Conservation (phyloP, 2,797 vertebrate species). For the Dryobates pubescens region DNA sequence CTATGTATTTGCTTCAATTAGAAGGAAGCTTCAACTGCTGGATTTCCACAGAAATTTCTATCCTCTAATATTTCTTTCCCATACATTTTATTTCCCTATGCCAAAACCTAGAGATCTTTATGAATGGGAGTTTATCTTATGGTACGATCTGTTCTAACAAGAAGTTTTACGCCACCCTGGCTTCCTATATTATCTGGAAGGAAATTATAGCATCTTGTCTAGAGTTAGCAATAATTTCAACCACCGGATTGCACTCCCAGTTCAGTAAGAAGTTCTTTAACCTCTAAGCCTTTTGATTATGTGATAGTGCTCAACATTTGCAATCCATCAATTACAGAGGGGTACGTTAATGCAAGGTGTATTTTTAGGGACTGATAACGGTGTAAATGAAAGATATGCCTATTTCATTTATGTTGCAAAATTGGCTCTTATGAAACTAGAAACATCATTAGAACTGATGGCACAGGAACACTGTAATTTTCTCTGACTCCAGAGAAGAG, state of each 20-base stretch:
- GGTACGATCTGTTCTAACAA: not conserved
- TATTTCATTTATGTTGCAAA: slow-evolving; percentile 49
- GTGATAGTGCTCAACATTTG: slow-evolving; percentile 9
- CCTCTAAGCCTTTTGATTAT: slow-evolving; percentile 43
- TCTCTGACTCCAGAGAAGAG: slow-evolving; percentile 45
- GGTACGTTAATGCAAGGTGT: slow-evolving; percentile 21
- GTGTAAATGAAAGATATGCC: slow-evolving; percentile 43
- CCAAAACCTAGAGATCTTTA: slow-evolving; percentile 12
- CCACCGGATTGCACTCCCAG: not conserved
- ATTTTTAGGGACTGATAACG: not conserved
- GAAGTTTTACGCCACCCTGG: not conserved
- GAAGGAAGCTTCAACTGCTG: not conserved
- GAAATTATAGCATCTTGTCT: slow-evolving; percentile 28
- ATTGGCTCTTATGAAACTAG: slow-evolving; percentile 32
- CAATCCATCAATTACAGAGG: slow-evolving; percentile 26
- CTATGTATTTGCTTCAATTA: not conserved
- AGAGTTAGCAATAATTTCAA: slow-evolving; percentile 1
- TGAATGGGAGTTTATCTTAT: not conserved
- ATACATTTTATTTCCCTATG: not conserved
- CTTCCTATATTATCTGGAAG: slow-evolving; percentile 28
- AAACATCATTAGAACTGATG: slow-evolving; percentile 54
- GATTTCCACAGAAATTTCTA: not conserved
- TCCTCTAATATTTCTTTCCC: not conserved
- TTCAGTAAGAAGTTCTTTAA: slow-evolving; percentile 46
- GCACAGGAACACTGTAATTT: slow-evolving; percentile 30